Base-by-base conservation (phyloP, 2,888 invertebrate genomes). In the Drepanosiphum platanoidis region DNA sequence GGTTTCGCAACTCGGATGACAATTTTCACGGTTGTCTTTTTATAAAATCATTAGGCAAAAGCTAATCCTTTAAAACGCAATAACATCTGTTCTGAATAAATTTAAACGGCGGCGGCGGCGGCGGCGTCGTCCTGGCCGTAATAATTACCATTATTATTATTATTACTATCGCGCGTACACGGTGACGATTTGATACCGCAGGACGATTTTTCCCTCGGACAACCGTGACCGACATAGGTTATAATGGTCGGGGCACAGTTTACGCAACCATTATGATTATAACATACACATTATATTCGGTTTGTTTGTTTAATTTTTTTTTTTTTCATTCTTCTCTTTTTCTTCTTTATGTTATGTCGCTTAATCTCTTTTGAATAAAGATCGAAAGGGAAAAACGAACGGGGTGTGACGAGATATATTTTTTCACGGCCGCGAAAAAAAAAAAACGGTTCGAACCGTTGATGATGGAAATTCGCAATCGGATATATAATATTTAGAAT, bases 321-420 rank as follows among this genome's bases (percentile, higher is more conserved):
- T 71, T 36, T 46, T 46, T 79, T n/a, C 15, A 27, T 5, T 27
- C 9, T 9, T n/a, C 18, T n/a, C n/a, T n/a, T 9, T n/a, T 27
- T 9, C 61, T 27, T 61, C 61, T 61, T 61, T 61, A 61, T 27
- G 61, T 75, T n/a, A n/a, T n/a, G n/a, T n/a, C n/a, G n/a, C n/a
- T 75, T 84, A 84, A 84, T 84, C 83, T 84, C 75, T 84, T 83
- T 75, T 83, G 83, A 83, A 83, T 83, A 66, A 52, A 70, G 52
- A 80, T 22, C 58, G 70, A 36, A 58, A 58, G 36, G 68, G 79
- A 13, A 36, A 52, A 70, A 36, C 9, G 9, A 36, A 58, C 70
- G 34, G 52, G 36, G 42, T 13, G 3, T 15, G 15, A 7, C 42
- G 7, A 74, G 39, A 64, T 8, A 58, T 27, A 22, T 82, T 64